Conservation (phyloP, 2,888 invertebrate species). For the Erpobdella octoculata region DNA sequence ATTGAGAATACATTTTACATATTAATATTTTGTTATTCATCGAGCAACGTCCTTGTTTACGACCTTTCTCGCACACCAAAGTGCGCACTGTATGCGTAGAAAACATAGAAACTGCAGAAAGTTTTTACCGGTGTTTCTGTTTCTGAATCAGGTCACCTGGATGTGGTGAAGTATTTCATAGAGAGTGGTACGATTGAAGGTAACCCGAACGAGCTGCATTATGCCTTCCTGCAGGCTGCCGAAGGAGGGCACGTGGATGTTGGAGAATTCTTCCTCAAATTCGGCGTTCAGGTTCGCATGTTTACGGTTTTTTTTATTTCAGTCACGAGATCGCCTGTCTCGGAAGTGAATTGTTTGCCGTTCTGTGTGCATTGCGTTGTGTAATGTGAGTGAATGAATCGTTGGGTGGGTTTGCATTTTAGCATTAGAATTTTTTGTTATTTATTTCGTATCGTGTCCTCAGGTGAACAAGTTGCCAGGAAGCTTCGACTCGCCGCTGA, state of each 20-base stretch:
- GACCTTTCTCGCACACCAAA: no score
- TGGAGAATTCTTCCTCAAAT: slow-evolving; percentile 82
- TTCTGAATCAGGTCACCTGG: slow-evolving; percentile 66
- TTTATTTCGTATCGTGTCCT: neutral
- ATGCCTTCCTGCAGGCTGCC: slow-evolving; percentile 96
- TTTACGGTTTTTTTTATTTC: neutral
- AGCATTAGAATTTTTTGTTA: no score
- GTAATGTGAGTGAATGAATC: no score
- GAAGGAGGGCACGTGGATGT: slow-evolving; percentile 99
- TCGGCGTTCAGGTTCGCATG: slow-evolving; percentile 73
- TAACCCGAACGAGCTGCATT: slow-evolving; percentile 99
- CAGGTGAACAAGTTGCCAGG: slow-evolving; percentile 94
- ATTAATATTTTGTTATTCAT: slow-evolving; percentile 58
- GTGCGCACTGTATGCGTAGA: no score
- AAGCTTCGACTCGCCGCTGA: slow-evolving; percentile 95
- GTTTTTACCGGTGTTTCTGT: no score
- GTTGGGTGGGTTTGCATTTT: no score
- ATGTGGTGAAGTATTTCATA: slow-evolving; percentile 89
- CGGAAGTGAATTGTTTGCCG: no score
- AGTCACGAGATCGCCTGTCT: no score
- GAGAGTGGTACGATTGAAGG: slow-evolving; percentile 92
- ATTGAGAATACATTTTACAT: slow-evolving; percentile 46
- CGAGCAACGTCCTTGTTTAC: no score
- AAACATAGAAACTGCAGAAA: no score
- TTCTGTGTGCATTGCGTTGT: no score